Base-by-base conservation (phyloP, 2,113 vertebrate species). In the Xenus cinereus region DNA sequence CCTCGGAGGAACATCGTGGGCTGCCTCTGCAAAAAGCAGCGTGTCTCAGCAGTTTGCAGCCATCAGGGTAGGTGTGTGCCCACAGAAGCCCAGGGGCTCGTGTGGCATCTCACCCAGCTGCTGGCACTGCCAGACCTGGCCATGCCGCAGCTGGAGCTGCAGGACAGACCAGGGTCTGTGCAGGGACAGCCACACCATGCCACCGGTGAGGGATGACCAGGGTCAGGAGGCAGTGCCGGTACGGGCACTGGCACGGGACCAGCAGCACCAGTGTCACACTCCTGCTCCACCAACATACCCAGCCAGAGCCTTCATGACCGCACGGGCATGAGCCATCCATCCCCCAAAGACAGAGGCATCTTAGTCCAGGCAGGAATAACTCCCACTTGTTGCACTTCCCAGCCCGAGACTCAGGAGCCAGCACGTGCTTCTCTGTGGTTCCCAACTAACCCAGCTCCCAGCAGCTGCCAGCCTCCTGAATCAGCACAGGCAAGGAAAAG, bases 71-170 rank as follows among this genome's bases (percentile, higher is more conserved):
- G 43, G n/a, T 1, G 2, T 19, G 43, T 32, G 53, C 72, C 72
- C 4, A 0, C 18, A 30, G 73, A 43, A 71, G n/a, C 71, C 13
- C 1, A 0, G 32, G 21, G 14, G 73, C 54, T 62, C 2, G 0
- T 7, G 66, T 7, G 3, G 13, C 4, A 1, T 56, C 63, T 69
- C 73, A 18, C 43, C 33, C 74, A 66, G 67, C 18, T 2, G 1
- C 51, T 5, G 48, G 54, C 82, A 57, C 74, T 10, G 67, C 41
- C 14, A 19, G 24, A 56, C 39, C 28, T 1, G 0, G 56, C 51
- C 10, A 1, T 14, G 66, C 41, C 14, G 0, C 0, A 10, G 41
- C 68, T 0, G 0, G 48, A 56, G 84, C 57, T 12, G 51, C 23
- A 10, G 78, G 37, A 51, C 54, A 68, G 22, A 62, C 7, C 5